Evolutionary conservation across 2,888 invertebrate species (phyloP).

Genomic region (Tetramorium bicarinatum): DNA sequence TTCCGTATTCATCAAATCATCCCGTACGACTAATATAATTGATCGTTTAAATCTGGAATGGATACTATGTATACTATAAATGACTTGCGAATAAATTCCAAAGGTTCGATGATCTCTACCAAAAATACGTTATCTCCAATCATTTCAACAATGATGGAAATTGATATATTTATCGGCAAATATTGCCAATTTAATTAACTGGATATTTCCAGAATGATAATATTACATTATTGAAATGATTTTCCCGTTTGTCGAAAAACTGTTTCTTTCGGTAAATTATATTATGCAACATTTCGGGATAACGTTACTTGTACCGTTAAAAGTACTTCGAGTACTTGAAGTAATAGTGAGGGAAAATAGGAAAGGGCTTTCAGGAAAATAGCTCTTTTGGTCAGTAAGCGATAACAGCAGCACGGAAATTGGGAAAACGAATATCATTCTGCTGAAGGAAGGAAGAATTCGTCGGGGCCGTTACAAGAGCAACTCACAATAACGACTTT

Average conservation of each 20-base stretch:
- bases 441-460: conserved; percentile 28
- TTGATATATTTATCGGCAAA: not conserved
- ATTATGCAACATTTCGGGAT: conserved; percentile 8
- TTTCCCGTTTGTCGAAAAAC: not conserved
- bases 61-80: not conserved
- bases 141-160: not conserved
- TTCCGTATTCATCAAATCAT: not conserved
- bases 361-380: conserved; percentile 27
- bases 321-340: not conserved
- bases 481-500: conserved; percentile 49
- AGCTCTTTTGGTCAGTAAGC: conserved; percentile 7
- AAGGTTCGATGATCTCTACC: not conserved
- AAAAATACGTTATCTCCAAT: not conserved
- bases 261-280: not conserved
- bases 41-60: not conserved
- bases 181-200: not conserved
- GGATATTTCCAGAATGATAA: not conserved
- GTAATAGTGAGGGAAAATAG: conserved; percentile 11
- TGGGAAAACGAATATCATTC: conserved; percentile 61
- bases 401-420: conserved; percentile 38
- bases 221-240: not conserved
- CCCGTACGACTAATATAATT: not conserved
- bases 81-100: not conserved
- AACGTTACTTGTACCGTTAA: not conserved
- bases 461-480: conserved; percentile 45